Evolutionary conservation across 2,113 vertebrate species (phyloP).

Genomic region (Gadus macrocephalus): DNA sequence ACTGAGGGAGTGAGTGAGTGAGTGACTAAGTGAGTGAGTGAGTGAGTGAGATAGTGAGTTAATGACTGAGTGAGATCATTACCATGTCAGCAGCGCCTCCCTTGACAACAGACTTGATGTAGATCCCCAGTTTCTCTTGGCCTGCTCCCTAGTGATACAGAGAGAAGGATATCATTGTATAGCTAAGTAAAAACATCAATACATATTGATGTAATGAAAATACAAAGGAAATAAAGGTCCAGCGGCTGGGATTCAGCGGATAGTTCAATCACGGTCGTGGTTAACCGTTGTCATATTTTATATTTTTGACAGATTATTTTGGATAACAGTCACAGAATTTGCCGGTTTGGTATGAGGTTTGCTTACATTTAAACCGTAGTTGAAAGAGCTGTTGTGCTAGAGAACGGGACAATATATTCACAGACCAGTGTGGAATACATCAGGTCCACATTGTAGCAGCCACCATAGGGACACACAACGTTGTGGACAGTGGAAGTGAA

Average conservation of each 20-base stretch:
- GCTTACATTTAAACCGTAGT: background rate
- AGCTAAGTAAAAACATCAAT: background rate
- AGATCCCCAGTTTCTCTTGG: conserved; percentile 97
- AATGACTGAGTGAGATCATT: conserved; percentile 6
- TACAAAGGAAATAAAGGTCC: conserved; percentile 28
- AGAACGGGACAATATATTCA: too few relatives aligned
- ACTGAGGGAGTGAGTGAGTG: background rate
- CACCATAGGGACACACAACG: background rate
- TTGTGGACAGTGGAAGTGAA: background rate
- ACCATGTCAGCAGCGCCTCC: conserved; percentile 96
- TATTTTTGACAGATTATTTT: background rate
- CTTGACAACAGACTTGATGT: conserved; percentile 97
- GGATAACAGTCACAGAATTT: background rate
- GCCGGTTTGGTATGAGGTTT: background rate
- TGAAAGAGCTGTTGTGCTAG: too few relatives aligned
- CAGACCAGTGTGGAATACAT: background rate
- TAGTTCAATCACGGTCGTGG: background rate
- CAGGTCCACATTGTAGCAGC: background rate
- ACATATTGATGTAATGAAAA: background rate
- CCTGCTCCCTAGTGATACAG: conserved; percentile 82
- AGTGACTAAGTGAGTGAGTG: background rate
- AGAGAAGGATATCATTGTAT: too few relatives aligned
- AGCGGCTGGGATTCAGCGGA: background rate
- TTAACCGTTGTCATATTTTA: background rate
- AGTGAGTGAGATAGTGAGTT: background rate